phyloP scores from a whole-genome alignment of 2,113 vertebrate genomes.

The Ciconia boyciana region DNA sequence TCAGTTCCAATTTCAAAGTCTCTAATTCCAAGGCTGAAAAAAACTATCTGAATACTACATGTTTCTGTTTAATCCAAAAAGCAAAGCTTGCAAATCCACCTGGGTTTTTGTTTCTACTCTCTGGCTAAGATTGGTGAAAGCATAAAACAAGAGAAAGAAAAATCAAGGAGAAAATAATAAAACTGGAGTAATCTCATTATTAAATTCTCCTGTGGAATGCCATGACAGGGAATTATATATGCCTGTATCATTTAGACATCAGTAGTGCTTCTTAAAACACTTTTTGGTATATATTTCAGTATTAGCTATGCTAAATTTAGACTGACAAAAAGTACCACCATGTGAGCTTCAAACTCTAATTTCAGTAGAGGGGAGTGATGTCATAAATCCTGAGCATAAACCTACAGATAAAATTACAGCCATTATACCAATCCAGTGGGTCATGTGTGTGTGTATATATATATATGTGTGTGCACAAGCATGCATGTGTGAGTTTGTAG shows the following conservation, averaged over 20 bases:
- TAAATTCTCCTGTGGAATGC: neutral
- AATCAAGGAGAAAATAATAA: slow-evolving; percentile 10
- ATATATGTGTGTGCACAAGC: neutral
- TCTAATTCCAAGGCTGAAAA: slow-evolving; percentile 6
- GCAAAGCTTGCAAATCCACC: neutral
- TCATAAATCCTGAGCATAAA: slow-evolving; percentile 26
- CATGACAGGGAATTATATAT: neutral
- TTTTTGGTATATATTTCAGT: neutral
- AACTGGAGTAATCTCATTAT: neutral
- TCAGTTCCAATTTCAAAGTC: slow-evolving; percentile 39
- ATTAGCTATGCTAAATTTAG: neutral
- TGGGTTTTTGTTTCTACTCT: neutral
- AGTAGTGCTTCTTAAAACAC: neutral
- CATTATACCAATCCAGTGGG: neutral
- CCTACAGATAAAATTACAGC: slow-evolving; percentile 16
- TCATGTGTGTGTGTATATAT: neutral
- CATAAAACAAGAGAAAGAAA: neutral
- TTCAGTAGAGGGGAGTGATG: neutral
- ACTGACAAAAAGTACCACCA: neutral
- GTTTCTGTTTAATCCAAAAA: slow-evolving; percentile 22
- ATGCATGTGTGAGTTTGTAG: neutral
- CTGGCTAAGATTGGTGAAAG: neutral
- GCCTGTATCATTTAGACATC: neutral
- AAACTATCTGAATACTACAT: neutral
- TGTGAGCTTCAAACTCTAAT: neutral